Base-by-base conservation (phyloP, 2,888 invertebrate genomes). In the Apotomis betuletana region DNA sequence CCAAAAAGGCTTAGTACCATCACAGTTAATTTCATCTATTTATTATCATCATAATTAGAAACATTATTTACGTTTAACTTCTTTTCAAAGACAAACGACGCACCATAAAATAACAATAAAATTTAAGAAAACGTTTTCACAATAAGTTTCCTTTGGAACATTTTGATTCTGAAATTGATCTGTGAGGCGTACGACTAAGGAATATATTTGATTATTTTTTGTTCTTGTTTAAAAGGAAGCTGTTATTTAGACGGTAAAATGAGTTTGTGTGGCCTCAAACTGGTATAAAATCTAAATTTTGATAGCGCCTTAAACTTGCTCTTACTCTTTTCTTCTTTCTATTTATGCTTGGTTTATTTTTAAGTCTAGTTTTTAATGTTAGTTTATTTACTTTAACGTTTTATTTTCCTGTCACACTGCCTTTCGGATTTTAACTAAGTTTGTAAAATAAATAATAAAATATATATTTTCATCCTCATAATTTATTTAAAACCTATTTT, bases 161-260 rank as follows among this genome's bases (percentile, higher is more conserved):
- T 8, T 49, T 69, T 3, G 15, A 15, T 15, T 44, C 8, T 27
- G 55, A 67, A 55, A 41, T 52, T 27, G n/a, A 12, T 15, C 8
- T 44, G 10, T 68, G 15, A 52, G 36, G 8, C 67, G 13, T 68
- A 46, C 10, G 6, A 54, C 46, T 54, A 67, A 58, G 67, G 72
- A 41, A n/a, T 5, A 44, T 44, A 27, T 54, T 54, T 52, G 62
- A 49, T 36, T 61, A 62, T 58, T 41, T 27, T 27, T 27, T 44
- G 3, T 51, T 55, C 38, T 61, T 27, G 60, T 62, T 67, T 71
- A 62, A 70, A 61, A 41, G 62, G 52, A 41, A 74, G 74, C 76
- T 76, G 75, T 74, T 78, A 75, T 80, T 79, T 73, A 76, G 74
- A 78, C 76, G 69, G 77, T 83, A 80, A 83, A 84, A 74, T 78